Evolutionary conservation across 2,797 vertebrate species (phyloP).

Genomic region (Argentina silus): DNA sequence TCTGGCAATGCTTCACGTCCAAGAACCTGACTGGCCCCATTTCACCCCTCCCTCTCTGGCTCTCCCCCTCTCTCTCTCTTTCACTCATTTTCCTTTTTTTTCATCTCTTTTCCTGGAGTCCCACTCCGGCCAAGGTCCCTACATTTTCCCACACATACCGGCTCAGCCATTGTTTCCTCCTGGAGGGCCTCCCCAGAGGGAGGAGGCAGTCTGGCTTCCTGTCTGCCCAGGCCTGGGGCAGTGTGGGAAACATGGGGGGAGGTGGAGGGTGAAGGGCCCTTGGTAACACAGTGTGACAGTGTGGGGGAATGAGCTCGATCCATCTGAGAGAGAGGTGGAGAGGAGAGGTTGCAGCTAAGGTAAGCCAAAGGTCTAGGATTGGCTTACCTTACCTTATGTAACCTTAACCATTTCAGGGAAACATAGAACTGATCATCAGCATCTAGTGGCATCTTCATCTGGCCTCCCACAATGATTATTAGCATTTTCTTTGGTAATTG

Average conservation of each 20-base stretch:
- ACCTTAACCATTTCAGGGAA: too few species aligned
- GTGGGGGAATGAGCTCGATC: slow-evolving; percentile 10
- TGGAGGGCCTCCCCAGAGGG: slow-evolving; percentile 44
- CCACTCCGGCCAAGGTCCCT: slow-evolving; percentile 46
- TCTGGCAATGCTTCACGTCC: slow-evolving; percentile 54
- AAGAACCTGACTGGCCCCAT: slow-evolving; percentile 49
- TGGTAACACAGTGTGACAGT: neutral
- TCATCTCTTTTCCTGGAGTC: slow-evolving; percentile 45
- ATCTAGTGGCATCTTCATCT: too few species aligned
- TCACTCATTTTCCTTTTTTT: slow-evolving; percentile 19
- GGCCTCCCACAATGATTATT: too few species aligned
- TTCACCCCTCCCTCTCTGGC: slow-evolving; percentile 34
- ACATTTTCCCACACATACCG: slow-evolving; percentile 65
- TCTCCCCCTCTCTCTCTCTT: neutral
- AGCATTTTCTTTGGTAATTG: too few species aligned
- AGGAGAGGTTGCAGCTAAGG: neutral
- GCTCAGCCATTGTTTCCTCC: slow-evolving; percentile 66
- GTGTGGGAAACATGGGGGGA: slow-evolving; percentile 51
- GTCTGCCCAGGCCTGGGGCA: slow-evolving; percentile 48
- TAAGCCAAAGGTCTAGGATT: neutral
- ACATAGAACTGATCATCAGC: too few species aligned
- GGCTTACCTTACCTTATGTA: neutral
- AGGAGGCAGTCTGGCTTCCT: slow-evolving; percentile 66
- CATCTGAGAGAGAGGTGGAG: neutral
- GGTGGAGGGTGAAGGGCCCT: slow-evolving; percentile 2